phyloP scores from a whole-genome alignment of 1,140 invertebrate genomes.

The Dinothrombium tinctorium region DNA sequence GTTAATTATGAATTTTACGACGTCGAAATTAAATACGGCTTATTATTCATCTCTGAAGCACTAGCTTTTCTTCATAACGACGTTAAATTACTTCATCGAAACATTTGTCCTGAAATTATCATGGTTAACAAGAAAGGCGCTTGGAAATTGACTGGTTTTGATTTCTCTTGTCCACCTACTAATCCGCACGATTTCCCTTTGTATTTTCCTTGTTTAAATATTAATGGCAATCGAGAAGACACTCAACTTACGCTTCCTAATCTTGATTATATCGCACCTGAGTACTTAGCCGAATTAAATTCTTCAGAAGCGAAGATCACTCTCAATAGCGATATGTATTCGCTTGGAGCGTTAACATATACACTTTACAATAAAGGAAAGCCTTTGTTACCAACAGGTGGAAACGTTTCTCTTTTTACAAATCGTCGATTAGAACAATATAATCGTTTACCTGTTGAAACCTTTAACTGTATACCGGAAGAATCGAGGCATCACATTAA shows the following conservation, averaged over 20 bases:
- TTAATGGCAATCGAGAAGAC: constrained; percentile 26
- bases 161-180: constrained; percentile 43
- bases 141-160: constrained; percentile 87
- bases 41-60: constrained; percentile 77
- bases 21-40: constrained; percentile 85
- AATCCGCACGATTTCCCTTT: constrained; percentile 8
- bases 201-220: constrained; percentile 8
- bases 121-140: constrained; percentile 73
- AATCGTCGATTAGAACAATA: constrained; percentile 26
- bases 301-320: too few relatives aligned
- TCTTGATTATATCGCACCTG: constrained; percentile 63
- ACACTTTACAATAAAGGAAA: constrained; percentile 43
- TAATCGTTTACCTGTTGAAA: constrained; percentile 35
- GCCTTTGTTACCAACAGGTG: constrained; percentile 25
- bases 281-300: too few relatives aligned
- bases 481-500: constrained; percentile 58
- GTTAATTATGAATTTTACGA: constrained; percentile 54
- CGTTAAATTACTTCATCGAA: constrained; percentile 73
- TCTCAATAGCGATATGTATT: constrained; percentile 61
- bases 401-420: constrained; percentile 4
- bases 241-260: constrained; percentile 48
- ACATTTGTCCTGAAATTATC: constrained; percentile 72
- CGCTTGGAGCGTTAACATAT: constrained; percentile 58
- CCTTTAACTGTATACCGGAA: constrained; percentile 41
- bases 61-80: constrained; percentile 74